Evolutionary conservation across 2,888 invertebrate species (phyloP).

Genomic region (Smittia sp.): DNA sequence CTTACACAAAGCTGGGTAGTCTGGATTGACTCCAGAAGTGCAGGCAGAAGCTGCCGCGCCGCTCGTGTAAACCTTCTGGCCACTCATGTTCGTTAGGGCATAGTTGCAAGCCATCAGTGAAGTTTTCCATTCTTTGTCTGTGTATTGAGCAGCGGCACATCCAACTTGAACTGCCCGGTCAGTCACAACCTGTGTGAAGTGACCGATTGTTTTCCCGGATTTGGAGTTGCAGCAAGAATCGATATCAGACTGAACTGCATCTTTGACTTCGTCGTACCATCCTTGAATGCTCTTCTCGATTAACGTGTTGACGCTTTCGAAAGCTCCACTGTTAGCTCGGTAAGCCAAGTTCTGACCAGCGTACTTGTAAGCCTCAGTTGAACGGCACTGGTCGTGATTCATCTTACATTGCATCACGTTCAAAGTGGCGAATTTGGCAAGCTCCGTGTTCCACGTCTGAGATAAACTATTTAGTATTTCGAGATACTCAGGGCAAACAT

Average conservation of each 20-base stretch:
- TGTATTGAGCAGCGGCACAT: slow-evolving; percentile 50
- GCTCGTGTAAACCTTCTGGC: slow-evolving; percentile 48
- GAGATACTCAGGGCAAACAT: neutral
- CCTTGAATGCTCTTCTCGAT: neutral
- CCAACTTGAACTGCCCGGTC: slow-evolving; percentile 52
- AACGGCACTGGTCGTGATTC: slow-evolving; percentile 22
- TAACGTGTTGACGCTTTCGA: neutral
- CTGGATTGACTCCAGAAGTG: slow-evolving; percentile 5
- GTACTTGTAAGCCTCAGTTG: neutral
- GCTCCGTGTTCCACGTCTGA: slow-evolving; percentile 17
- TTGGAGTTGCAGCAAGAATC: neutral
- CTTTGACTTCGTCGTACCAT: slow-evolving; percentile 27
- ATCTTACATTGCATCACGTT: slow-evolving; percentile 16
- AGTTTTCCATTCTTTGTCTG: slow-evolving; percentile 43
- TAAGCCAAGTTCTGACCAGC: slow-evolving; percentile 33
- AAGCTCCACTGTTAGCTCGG: neutral
- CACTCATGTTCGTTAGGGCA: slow-evolving; percentile 50
- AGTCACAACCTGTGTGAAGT: slow-evolving; percentile 51
- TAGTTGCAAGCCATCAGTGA: slow-evolving; percentile 49
- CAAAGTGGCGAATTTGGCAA: slow-evolving; percentile 8
- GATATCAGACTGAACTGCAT: slow-evolving; percentile 7
- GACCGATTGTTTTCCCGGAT: slow-evolving; percentile 50
- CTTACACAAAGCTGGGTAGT: slow-evolving; percentile 13
- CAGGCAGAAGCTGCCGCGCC: slow-evolving; percentile 50
- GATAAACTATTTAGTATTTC: neutral